Base-by-base conservation (phyloP, 2,113 vertebrate species). In the Morone chrysops region DNA sequence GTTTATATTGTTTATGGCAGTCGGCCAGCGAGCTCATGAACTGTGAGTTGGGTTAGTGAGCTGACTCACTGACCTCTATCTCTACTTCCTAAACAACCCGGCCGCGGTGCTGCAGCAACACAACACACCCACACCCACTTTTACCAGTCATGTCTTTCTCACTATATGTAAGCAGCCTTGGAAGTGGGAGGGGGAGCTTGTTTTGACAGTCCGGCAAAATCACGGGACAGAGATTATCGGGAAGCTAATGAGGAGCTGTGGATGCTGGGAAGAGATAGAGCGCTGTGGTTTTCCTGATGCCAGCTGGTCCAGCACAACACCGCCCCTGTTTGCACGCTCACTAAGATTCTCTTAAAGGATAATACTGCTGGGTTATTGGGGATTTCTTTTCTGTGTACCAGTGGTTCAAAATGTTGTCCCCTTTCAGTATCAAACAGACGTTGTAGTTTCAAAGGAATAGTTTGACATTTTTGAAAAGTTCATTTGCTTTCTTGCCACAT, bases 151-250 rank as follows among this genome's bases (percentile, higher is more conserved):
- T 81, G 57, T 54, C 40, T 78, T 45, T 73, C 51, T 48, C 36
- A 25, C 36, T 84, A 22, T 90, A 70, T 88, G 80, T 62, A 47
- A 66, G 69, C 48, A 22, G 57, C 25, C 59, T 40, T 2, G 11
- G 59, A 40, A 50, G 38, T 31, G 31, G 69, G 43, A 47, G 17
- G 38, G 57, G 56, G 47, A n/a, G 51, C 22, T 65, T 91, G 90
- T 93, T 90, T 86, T 84, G 87, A 89, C 87, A 91, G 84, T 86
- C 70, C 5, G 22, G 67, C 0, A 53, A 80, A 88, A 85, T 92
- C 91, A 92, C 63, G 85, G 70, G 91, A 81, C 67, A 71, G 61
- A 85, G 88, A 82, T 94, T 70, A 84, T 73, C 22, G 1, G 59
- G 69, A 80, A 82, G 70, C 84, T 92, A 87, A 91, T 88, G 85